A percentile compares a stretch with the other conserved stretches of the same genome.
These are phyloP conservation scores for Tanypteryx hageni DNA, from an alignment of 2,888 invertebrate genomes.

Conservation along the genomic window DNA sequence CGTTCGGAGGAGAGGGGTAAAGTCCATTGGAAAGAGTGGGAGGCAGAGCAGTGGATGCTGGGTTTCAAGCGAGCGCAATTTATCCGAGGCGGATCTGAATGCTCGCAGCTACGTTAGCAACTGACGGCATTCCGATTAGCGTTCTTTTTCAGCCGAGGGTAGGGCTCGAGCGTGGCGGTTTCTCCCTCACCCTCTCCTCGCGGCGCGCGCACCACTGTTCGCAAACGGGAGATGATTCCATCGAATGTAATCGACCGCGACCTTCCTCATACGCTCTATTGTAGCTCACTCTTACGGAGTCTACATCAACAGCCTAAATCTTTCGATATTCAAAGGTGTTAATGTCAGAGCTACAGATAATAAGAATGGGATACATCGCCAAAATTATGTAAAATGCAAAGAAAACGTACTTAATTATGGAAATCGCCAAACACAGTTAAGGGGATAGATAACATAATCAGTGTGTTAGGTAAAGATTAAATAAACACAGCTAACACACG, in stretches of 20 bases:
- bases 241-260: neutral
- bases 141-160: neutral
- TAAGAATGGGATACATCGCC: too few species aligned
- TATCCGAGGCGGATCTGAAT: slow-evolving; percentile 2
- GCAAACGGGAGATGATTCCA: neutral
- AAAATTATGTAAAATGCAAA: too few species aligned
- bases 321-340: too few species aligned
- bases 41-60: neutral
- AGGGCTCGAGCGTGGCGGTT: neutral
- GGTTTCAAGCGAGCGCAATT: neutral
- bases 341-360: too few species aligned
- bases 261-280: too few species aligned
- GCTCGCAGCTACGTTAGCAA: slow-evolving; percentile 6
- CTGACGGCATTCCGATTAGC: slow-evolving; percentile 22
- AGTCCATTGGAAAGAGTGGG: neutral
- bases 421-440: too few species aligned
- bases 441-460: too few species aligned
- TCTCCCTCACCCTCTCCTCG: neutral
- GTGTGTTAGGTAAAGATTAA: too few species aligned
- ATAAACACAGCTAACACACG: too few species aligned
- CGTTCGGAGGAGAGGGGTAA: neutral
- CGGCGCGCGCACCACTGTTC: neutral
- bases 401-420: too few species aligned
- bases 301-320: too few species aligned
- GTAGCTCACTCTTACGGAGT: too few species aligned